Percentiles rank a stretch among this genome's conserved stretches.
Conservation (phyloP, 2,113 vertebrate species). For the Podiceps cristatus region DNA sequence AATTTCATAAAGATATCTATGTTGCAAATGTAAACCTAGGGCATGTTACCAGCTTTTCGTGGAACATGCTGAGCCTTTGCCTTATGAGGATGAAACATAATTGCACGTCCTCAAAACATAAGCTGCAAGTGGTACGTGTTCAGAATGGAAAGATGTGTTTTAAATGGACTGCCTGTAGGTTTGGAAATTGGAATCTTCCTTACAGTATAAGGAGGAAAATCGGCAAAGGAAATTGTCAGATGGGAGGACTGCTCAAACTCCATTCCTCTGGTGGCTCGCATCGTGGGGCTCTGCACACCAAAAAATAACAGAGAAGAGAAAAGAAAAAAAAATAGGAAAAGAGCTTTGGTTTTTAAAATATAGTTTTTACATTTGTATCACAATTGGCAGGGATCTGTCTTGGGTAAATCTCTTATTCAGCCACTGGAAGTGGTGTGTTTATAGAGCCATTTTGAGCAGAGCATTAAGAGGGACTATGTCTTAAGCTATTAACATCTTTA, state of each 20-base stretch:
- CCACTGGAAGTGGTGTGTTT: not conserved
- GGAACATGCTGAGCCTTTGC: conserved; percentile 4
- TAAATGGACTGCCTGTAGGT: conserved; percentile 26
- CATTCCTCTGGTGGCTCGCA: not conserved
- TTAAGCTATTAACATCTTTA: not conserved
- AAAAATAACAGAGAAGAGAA: not conserved
- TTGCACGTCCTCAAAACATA: not conserved
- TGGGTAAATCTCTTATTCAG: not conserved
- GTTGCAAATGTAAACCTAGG: not conserved
- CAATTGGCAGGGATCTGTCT: not conserved
- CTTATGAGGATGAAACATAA: not conserved
- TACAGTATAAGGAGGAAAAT: not conserved
- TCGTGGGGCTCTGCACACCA: not conserved
- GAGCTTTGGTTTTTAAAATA: not conserved
- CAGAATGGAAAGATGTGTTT: conserved; percentile 22
- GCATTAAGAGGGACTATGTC: not conserved
- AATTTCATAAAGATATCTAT: not conserved
- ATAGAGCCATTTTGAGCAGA: not conserved
- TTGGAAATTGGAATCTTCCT: conserved; percentile 49
- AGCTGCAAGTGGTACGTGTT: not conserved
- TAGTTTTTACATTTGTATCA: not conserved
- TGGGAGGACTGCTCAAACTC: not conserved
- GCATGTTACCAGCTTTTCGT: not conserved
- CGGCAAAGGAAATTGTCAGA: not conserved
- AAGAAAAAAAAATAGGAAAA: not conserved